These are phyloP conservation scores for Carabus problematicus DNA, from an alignment of 2,888 invertebrate genomes.

Conservation along the genomic window DNA sequence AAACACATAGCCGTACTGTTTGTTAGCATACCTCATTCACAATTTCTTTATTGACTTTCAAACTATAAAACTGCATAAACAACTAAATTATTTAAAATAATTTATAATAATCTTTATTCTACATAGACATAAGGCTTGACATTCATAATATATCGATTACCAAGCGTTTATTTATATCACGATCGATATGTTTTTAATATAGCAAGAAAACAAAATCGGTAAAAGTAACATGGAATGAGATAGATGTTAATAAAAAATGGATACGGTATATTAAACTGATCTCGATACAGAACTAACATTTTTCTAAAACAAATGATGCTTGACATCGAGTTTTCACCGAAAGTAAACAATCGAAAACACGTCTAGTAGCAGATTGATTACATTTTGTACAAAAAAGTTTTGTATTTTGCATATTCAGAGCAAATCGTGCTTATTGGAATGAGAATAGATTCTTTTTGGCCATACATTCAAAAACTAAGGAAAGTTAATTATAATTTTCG, in stretches of 20 bases:
- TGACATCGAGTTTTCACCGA: constrained; percentile 34
- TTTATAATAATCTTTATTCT: no score
- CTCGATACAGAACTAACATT: constrained; percentile 22
- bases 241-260: constrained; percentile 7
- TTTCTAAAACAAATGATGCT: constrained; percentile 31
- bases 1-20: constrained; percentile 22
- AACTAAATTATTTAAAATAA: no score
- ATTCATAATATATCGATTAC: no score
- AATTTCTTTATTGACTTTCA: constrained; percentile 15
- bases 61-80: no score
- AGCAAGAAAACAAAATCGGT: no score
- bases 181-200: no score
- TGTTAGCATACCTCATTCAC: constrained; percentile 22
- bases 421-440: neutral
- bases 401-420: neutral
- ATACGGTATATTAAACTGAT: constrained; percentile 32
- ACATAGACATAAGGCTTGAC: no score
- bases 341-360: constrained; percentile 17
- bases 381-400: neutral
- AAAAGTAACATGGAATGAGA: no score
- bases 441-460: neutral
- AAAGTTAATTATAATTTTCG: constrained; percentile 4
- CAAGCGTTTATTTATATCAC: no score
- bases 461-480: neutral
- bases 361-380: no score